Evolutionary conservation across 2,888 invertebrate genomes (phyloP).

Genomic region (Leucoma salicis): DNA sequence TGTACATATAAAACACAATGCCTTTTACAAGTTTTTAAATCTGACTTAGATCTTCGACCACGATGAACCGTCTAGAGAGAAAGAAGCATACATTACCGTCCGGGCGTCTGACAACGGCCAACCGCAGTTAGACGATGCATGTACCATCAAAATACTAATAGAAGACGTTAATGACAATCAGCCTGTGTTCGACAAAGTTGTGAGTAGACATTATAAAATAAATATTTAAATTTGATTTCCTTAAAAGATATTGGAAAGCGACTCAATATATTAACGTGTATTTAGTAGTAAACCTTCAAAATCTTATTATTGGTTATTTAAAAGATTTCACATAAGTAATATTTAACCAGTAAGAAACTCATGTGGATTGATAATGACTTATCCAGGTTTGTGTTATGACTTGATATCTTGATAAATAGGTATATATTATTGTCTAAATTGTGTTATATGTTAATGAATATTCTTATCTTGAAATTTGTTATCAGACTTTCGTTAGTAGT

Average conservation of each 20-base stretch:
- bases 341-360: too few species aligned
- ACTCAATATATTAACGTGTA: neutral
- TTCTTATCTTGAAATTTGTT: neutral
- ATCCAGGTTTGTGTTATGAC: too few species aligned
- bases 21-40: too few species aligned
- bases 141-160: constrained; percentile 95
- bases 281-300: neutral
- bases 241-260: constrained; percentile 5
- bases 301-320: neutral
- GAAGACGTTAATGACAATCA: constrained; percentile 96
- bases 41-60: constrained; percentile 88
- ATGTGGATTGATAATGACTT: too few species aligned
- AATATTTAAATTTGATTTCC: neutral
- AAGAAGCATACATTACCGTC: constrained; percentile 92
- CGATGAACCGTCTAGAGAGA: constrained; percentile 93
- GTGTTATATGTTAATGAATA: neutral
- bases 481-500: constrained; percentile 20
- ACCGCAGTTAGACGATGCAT: constrained; percentile 94
- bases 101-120: constrained; percentile 96
- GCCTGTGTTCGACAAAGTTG: constrained; percentile 90
- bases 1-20: neutral
- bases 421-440: neutral
- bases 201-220: constrained; percentile 68
- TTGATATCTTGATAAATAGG: too few species aligned
- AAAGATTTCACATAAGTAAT: too few species aligned